These are phyloP conservation scores for Belonocnema kinseyi DNA, from an alignment of 1,140 invertebrate genomes.

Conservation along the genomic window DNA sequence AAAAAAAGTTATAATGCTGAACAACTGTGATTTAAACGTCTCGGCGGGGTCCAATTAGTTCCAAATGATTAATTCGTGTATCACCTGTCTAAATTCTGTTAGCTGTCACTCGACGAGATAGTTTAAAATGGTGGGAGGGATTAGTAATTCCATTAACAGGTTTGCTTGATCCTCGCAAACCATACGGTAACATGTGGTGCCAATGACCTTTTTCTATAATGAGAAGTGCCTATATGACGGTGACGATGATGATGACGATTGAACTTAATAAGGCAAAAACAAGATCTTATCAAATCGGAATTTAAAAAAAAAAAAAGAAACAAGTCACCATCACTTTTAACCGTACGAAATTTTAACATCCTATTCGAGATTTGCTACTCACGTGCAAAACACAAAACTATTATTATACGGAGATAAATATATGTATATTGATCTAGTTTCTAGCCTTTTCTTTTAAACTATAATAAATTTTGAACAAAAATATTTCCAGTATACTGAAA, in stretches of 20 bases:
- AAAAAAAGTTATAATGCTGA: too few relatives aligned
- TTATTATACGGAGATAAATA: background rate
- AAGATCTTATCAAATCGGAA: conserved; percentile 29
- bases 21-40: too few relatives aligned
- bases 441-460: too few relatives aligned
- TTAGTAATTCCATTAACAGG: conserved; percentile 31
- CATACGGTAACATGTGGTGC: conserved; percentile 16
- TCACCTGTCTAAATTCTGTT: background rate
- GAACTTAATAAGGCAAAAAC: conserved; percentile 21
- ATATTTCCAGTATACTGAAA: too few relatives aligned
- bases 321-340: background rate
- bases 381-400: background rate
- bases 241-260: conserved; percentile 5
- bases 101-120: background rate
- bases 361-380: background rate
- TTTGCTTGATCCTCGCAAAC: conserved; percentile 24
- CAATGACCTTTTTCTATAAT: conserved; percentile 21
- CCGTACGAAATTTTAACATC: background rate
- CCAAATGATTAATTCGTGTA: background rate
- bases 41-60: background rate
- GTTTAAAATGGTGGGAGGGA: conserved; percentile 14
- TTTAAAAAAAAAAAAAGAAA: conserved; percentile 18
- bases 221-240: conserved; percentile 13
- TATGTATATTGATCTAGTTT: background rate
- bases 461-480: too few relatives aligned